phyloP scores from a whole-genome alignment of 2,888 invertebrate genomes.

The Stictocephala bisonia region DNA sequence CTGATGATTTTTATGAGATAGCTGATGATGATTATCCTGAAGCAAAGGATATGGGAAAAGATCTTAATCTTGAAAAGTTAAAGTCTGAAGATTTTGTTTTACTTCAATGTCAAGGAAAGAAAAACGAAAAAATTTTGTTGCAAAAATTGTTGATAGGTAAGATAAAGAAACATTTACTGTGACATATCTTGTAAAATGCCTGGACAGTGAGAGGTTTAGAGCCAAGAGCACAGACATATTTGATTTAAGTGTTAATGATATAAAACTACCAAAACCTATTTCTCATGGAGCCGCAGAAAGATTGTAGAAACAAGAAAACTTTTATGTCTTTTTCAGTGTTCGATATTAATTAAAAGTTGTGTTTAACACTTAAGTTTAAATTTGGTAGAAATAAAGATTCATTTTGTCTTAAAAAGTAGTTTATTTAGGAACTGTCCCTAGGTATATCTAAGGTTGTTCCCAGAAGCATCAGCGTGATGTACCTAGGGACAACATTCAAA shows the following conservation, averaged over 20 bases:
- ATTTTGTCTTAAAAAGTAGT: too few species aligned
- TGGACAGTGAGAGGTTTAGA: conserved; percentile 39
- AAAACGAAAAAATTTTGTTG: conserved; percentile 40
- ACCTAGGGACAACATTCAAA: too few species aligned
- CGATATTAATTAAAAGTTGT: conserved; percentile 5
- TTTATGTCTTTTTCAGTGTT: conserved; percentile 42
- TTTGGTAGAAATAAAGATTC: too few species aligned
- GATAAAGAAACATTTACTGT: conserved; percentile 33
- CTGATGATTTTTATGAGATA: conserved; percentile 5
- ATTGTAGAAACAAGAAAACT: conserved; percentile 34
- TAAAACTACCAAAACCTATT: conserved; percentile 36
- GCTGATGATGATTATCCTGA: conserved; percentile 8
- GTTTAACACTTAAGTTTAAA: too few species aligned
- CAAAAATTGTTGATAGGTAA: conserved; percentile 18
- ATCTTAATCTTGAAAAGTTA: conserved; percentile 11
- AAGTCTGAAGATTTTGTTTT: conserved; percentile 21
- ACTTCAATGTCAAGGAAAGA: conserved; percentile 14
- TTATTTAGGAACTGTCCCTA: too few species aligned
- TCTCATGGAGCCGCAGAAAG: conserved; percentile 39
- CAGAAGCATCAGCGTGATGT: too few species aligned
- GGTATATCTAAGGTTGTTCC: too few species aligned
- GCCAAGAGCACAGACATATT: conserved; percentile 23
- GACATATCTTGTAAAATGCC: conserved; percentile 37
- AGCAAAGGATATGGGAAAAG: conserved; percentile 31
- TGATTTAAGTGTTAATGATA: conserved; percentile 23